Base-by-base conservation (phyloP, 2,888 invertebrate species). In the Microctonus aethiopoides region DNA sequence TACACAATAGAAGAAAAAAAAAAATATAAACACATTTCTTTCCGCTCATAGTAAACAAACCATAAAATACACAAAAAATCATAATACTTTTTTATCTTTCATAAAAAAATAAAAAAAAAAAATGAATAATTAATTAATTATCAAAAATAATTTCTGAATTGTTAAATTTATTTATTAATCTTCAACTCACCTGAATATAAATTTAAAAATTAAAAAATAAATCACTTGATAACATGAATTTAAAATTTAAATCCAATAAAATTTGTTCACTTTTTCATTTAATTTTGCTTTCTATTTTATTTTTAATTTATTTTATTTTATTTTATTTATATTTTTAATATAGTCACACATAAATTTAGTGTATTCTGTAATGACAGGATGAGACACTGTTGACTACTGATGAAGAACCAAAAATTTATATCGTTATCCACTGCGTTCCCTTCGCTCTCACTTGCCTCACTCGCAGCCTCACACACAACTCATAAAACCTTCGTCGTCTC, bases 351-450 rank as follows among this genome's bases (percentile, higher is more conserved):
- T 11, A 52, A 52, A 46, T 59, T 59, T 22, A 3, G 24, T 34
- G 32, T 26, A 32, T 32, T n/a, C 26, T 29, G 29, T 7, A 29
- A 65, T 65, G 56, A 75, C 79, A 77, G 75, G 76, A 74, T 78
- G 80, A 76, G 77, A 79, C 77, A 76, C 80, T 76, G 76, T 78
- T 83, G 82, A 81, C 85, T 85, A 84, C 84, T 84, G 85, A 84
- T 83, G 83, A 83, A 83, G 78, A 83, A 81, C 80, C 78, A 80
- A 82, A 81, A 77, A n/a, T 78, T 79, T 57, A 32, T 46, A 57
- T 76, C 80, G 81, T 81, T 80, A 81, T 81, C 79, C 77, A 64
- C 77, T 75, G 74, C 72, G 66, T 74, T 77, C 81, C 77, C 80
- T 72, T 74, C 72, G 76, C 75, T 76, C 72, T 68, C 70, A 63